Evolutionary conservation across 2,113 vertebrate genomes (phyloP), one percentile per base, ranked within the genome.

Genomic region (Carassius auratus): DNA sequence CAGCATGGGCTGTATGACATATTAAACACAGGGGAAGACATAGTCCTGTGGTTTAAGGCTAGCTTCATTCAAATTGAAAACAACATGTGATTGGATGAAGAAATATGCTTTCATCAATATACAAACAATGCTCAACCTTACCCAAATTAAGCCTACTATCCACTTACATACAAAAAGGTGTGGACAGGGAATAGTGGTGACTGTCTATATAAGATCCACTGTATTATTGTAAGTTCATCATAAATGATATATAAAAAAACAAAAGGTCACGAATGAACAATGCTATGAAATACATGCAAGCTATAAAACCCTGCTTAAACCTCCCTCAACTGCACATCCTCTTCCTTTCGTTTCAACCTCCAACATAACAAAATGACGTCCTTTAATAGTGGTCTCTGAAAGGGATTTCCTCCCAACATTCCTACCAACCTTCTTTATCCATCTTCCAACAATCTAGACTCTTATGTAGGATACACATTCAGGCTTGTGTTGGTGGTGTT

Each of bases 311-410:
- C 64, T 81, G 68, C 75, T 84, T 85, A n/a, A 36, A 76, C 62
- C 55, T 82, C 76, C 48, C 45, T 81, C 84, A 81, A 88, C 86
- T 89, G 88, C 88, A 89, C 86, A 88, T 85, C 57, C 83, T 74
- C 69, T 68, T 52, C n/a, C 71, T 86, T 86, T 48, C 42, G 14
- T 30, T 42, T 76, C 83, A 73, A 73, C 85, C 61, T 30, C 21
- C 38, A 85, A 57, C 52, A 45, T 48, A 48, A 48, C 9, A 9
- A 48, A 48, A 48, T 48, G 9, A 48, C 12, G 48, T 62, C 45
- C 36, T 59, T 36, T 57, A 79, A 50, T 45, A 82, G 23, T 84
- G 21, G 17, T 9, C 14, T 61, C 68, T 79, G 77, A 84, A 50
- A 26, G 57, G 45, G 9, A 9, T 2, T 48, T 48, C 12, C 45